Evolutionary conservation across 2,113 vertebrate genomes (phyloP).

Genomic region (Orycteropus afer): DNA sequence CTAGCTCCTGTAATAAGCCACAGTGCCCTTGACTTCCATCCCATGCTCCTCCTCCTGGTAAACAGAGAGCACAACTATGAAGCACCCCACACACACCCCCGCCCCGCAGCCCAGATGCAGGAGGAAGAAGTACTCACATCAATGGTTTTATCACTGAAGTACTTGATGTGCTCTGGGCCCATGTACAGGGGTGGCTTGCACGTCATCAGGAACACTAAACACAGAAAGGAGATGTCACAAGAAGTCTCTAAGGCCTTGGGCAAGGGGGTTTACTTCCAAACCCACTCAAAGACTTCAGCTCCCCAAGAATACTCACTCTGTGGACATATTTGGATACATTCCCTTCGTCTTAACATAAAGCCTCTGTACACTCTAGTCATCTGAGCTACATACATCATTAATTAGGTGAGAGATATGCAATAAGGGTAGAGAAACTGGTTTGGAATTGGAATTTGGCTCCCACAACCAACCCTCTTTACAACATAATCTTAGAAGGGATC

Average conservation of each 20-base stretch:
- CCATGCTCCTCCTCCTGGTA: neutral
- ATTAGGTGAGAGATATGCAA: neutral
- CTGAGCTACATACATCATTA: neutral
- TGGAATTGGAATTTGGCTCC: neutral
- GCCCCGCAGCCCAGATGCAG: neutral
- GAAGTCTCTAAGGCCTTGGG: neutral
- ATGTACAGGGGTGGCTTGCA: conserved; percentile 96
- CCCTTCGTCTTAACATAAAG: conserved; percentile 1
- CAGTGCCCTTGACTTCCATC: neutral
- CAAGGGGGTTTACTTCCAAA: neutral
- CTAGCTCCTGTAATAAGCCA: neutral
- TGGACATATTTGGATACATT: neutral
- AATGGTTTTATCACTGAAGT: conserved; percentile 96
- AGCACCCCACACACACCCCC: too few relatives aligned
- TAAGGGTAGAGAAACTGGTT: neutral
- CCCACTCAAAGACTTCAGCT: neutral
- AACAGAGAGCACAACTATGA: neutral
- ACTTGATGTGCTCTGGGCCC: conserved; percentile 97
- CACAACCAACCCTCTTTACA: neutral
- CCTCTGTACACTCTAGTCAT: neutral
- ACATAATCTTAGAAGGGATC: neutral
- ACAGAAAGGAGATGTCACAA: conserved; percentile 15
- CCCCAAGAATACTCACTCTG: neutral
- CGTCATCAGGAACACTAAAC: conserved; percentile 95
- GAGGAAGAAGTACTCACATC: conserved; percentile 88